Conservation (phyloP, 2,888 invertebrate species). For the Gymnocheta viridis region DNA sequence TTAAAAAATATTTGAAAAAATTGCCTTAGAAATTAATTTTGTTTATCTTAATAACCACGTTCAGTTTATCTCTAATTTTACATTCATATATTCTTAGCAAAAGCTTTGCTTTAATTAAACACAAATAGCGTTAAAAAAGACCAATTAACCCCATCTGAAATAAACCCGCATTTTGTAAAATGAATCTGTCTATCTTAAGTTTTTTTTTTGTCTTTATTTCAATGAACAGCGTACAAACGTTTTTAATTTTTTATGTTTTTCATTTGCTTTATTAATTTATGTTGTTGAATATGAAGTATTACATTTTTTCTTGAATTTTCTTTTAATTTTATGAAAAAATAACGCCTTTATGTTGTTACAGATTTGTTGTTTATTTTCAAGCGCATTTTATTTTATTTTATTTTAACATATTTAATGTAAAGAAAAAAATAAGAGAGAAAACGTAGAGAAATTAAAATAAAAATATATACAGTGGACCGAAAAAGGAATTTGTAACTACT, state of each 20-base stretch:
- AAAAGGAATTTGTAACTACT: too few relatives aligned
- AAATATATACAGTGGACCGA: constrained; percentile 21
- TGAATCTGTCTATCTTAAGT: constrained; percentile 9
- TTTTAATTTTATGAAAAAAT: constrained; percentile 42
- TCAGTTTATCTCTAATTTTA: neutral
- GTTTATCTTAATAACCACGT: too few relatives aligned
- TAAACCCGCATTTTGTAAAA: constrained; percentile 49
- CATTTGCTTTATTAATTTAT: constrained; percentile 58
- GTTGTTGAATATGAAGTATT: constrained; percentile 65
- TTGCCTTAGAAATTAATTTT: too few relatives aligned
- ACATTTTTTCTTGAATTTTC: constrained; percentile 31
- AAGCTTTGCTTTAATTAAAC: constrained; percentile 23
- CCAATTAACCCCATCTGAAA: constrained; percentile 58
- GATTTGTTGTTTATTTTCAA: constrained; percentile 56
- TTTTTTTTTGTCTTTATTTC: constrained; percentile 13
- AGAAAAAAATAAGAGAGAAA: neutral
- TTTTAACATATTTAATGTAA: constrained; percentile 17
- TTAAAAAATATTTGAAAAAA: too few relatives aligned
- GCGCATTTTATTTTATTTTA: constrained; percentile 1
- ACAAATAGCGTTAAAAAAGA: constrained; percentile 24
- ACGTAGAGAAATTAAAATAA: constrained; percentile 13
- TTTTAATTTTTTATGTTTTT: neutral
- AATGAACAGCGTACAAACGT: neutral
- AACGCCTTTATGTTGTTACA: constrained; percentile 65
- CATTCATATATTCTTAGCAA: neutral